Evolutionary conservation across 1,140 invertebrate species (phyloP).

Genomic region (Theocolax elegans): DNA sequence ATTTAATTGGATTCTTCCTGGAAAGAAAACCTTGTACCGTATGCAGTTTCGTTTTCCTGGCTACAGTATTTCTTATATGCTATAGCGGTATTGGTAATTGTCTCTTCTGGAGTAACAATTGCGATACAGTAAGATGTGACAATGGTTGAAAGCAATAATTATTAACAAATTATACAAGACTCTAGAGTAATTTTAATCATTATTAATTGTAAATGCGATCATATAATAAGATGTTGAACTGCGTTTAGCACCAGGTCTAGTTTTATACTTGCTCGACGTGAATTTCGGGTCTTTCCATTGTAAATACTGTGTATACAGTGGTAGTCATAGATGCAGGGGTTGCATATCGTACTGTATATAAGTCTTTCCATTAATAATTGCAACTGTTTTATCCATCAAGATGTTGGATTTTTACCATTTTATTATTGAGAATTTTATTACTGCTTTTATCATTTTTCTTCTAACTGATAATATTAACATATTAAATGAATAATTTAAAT

Average conservation of each 20-base stretch:
- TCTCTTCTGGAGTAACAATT: constrained; percentile 88
- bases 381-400: constrained; percentile 24
- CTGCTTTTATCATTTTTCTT: too few species aligned
- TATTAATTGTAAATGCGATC: constrained; percentile 26
- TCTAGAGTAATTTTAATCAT: constrained; percentile 33
- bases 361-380: constrained; percentile 26
- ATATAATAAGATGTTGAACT: constrained; percentile 26
- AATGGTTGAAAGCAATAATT: constrained; percentile 64
- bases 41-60: constrained; percentile 92
- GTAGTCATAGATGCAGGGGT: constrained; percentile 25
- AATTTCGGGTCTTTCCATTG: constrained; percentile 36
- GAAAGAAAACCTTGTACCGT: constrained; percentile 97
- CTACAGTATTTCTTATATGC: constrained; percentile 92
- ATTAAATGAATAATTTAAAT: background rate
- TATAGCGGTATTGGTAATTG: constrained; percentile 96
- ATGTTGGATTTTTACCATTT: constrained; percentile 9
- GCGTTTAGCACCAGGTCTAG: constrained; percentile 15
- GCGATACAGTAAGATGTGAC: constrained; percentile 79
- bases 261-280: constrained; percentile 30
- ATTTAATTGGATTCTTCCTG: constrained; percentile 92
- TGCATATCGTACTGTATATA: constrained; percentile 39
- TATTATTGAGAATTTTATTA: too few species aligned
- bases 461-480: too few species aligned
- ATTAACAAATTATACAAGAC: constrained; percentile 21
- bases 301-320: constrained; percentile 40